Evolutionary conservation across 1,140 invertebrate genomes (phyloP), one percentile per base, ranked within the genome.

Genomic region (Venturia canescens): DNA sequence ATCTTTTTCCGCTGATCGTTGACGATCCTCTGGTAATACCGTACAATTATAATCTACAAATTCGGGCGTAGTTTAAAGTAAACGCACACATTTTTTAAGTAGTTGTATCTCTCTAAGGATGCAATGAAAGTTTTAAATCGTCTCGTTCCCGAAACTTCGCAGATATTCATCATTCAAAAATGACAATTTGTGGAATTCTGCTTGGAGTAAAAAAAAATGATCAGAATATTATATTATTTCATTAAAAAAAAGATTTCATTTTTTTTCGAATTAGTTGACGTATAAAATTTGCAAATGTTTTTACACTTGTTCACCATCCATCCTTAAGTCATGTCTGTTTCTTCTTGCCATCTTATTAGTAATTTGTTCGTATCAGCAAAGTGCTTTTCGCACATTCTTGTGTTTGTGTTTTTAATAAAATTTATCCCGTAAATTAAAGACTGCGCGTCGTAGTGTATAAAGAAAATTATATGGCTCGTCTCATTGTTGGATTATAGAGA

Each of bases 31-130:
- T 34, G n/a, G 38, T 57, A 75, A 76, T 76, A 38, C 29, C 71
- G 74, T 76, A 76, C 74, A 76, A 27, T 53, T 63, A 76, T 76
- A 63, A 76, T 76, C 74, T 63, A 76, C 74, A 48, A 74, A 15
- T 48, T 74, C 26, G 11, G 5, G 48, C 71, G 71, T 74, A 74
- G 71, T 74, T 74, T 74, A 74, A 74, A 48, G 71, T 74, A 74
- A 48, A 57, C 34, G 53, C 18, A 74, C 23, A 74, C 11, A 44
- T 44, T 44, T 44, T 44, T 44, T 44, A 44, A 44, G 38, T 44
- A 44, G 38, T 4, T 44, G 38, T 44, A 0, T 11, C 38, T 44
- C 38, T 44, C 11, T 6, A 44, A 44, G 7, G 38, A 44, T 44
- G 38, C 38, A 44, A 44, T 44, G 7, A 44, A 44, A 4, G 11